Evolutionary conservation across 2,888 invertebrate genomes (phyloP).

Genomic region (Heliconius cydno): DNA sequence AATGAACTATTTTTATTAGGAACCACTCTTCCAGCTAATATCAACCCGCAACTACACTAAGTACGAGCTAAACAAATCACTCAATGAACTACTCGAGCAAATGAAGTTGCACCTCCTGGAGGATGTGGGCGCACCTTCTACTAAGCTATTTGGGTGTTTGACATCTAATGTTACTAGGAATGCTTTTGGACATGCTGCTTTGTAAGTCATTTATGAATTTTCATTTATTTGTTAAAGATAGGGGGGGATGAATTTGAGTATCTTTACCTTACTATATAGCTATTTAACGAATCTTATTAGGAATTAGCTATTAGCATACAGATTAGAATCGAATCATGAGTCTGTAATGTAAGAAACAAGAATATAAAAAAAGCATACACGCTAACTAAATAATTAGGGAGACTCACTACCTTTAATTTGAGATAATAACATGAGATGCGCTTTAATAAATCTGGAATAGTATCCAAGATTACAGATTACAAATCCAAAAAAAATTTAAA

Average conservation of each 20-base stretch:
- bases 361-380: no score
- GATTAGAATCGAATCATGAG: no score
- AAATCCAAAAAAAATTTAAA: background rate
- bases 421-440: background rate
- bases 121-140: slow-evolving; percentile 60
- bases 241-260: no score
- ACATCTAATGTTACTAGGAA: slow-evolving; percentile 63
- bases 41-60: slow-evolving; percentile 78
- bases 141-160: slow-evolving; percentile 66
- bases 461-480: background rate
- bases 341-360: no score
- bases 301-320: slow-evolving; percentile 7
- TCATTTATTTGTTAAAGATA: background rate
- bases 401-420: background rate
- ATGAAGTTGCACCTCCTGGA: slow-evolving; percentile 68
- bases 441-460: background rate
- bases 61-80: slow-evolving; percentile 75
- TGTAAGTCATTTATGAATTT: slow-evolving; percentile 62
- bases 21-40: slow-evolving; percentile 60
- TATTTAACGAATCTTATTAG: background rate
- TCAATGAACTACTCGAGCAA: slow-evolving; percentile 69
- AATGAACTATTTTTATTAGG: background rate
- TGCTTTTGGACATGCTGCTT: slow-evolving; percentile 65
- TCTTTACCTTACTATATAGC: background rate
- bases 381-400: no score